Evolutionary conservation across 2,888 invertebrate species (phyloP).

Genomic region (Psococerastis gibbosa): DNA sequence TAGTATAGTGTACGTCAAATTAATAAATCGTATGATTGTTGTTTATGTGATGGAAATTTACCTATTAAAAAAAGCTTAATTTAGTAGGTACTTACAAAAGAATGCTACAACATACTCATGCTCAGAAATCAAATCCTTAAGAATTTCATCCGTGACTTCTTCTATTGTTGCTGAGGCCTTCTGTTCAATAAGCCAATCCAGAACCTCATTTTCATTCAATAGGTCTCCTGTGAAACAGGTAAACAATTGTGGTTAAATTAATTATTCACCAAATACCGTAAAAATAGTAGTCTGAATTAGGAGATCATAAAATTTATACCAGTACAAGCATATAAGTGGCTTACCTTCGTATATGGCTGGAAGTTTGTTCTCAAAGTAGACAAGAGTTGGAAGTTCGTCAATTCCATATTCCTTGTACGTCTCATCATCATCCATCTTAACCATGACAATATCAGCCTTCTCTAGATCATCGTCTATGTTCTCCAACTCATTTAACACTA

Average conservation of each 20-base stretch:
- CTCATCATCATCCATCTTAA: slow-evolving; percentile 72
- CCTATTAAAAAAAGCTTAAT: slow-evolving; percentile 8
- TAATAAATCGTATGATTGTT: no score
- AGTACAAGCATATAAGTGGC: no score
- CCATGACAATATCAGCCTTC: slow-evolving; percentile 76
- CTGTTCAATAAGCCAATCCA: slow-evolving; percentile 75
- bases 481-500: slow-evolving; percentile 72
- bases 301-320: no score
- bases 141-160: slow-evolving; percentile 82
- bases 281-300: no score
- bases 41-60: no score
- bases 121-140: slow-evolving; percentile 65
- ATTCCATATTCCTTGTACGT: slow-evolving; percentile 84
- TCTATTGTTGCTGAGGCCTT: slow-evolving; percentile 82
- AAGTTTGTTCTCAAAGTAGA: slow-evolving; percentile 82
- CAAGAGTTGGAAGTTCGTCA: slow-evolving; percentile 64
- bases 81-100: slow-evolving; percentile 59
- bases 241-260: not conserved
- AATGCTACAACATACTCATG: slow-evolving; percentile 89
- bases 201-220: slow-evolving; percentile 77
- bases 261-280: no score
- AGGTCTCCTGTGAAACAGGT: slow-evolving; percentile 38
- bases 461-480: slow-evolving; percentile 84
- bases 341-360: slow-evolving; percentile 70
- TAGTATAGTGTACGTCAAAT: no score